These are phyloP conservation scores for Carlito syrichta DNA, from an alignment of 2,113 vertebrate genomes.

Conservation along the genomic window DNA sequence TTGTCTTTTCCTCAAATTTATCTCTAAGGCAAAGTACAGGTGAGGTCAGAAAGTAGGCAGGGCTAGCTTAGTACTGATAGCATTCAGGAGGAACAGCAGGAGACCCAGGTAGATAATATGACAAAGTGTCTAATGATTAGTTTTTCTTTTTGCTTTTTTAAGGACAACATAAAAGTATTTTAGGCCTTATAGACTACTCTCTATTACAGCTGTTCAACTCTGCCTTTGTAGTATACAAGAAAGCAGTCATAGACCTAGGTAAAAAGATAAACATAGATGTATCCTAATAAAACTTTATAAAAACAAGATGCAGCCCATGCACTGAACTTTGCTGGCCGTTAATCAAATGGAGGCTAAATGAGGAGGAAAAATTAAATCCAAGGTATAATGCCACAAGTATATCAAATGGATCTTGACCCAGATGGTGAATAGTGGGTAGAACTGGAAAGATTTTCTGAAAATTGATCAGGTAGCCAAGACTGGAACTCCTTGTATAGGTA, in stretches of 20 bases:
- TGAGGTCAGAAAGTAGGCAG: background rate
- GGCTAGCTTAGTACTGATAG: background rate
- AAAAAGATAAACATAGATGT: background rate
- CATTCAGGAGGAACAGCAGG: background rate
- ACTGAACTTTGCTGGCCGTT: background rate
- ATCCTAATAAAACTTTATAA: background rate
- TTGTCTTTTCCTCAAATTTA: background rate
- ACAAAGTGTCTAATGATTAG: background rate
- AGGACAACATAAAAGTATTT: background rate
- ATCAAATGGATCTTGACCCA: background rate
- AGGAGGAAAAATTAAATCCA: slow-evolving; percentile 4
- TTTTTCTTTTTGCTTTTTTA: background rate
- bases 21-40: background rate
- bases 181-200: background rate
- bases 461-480: background rate
- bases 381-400: background rate
- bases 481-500: background rate
- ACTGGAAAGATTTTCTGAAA: background rate
- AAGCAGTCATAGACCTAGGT: background rate
- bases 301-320: background rate
- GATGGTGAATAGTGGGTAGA: background rate
- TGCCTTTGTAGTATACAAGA: background rate
- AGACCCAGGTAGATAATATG: background rate
- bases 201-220: background rate
- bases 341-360: background rate